Base-by-base conservation (phyloP, 1,140 invertebrate species). In the Pomacea maculata region DNA sequence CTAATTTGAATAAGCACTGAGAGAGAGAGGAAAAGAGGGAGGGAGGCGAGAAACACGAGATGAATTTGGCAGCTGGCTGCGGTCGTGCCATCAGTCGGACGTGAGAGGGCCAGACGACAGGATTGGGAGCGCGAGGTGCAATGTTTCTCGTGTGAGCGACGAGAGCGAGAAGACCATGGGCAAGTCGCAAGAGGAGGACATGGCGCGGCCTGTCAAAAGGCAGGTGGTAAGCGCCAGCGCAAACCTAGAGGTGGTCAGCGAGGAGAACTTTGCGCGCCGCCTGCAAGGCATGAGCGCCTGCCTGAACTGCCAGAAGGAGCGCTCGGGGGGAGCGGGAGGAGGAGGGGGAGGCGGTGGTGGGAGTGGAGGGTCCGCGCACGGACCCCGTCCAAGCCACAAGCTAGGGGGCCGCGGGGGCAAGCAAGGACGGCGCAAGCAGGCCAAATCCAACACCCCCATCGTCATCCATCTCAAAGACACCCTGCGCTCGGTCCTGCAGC, bases 401-500 rank as follows among this genome's bases (percentile, higher is more conserved):
- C 9, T n/a, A 34, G 19, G 67, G 77, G 82, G 83, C 65, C 81
- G 87, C 55, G 85, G 86, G 74, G 75, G 67, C 55, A 85, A 84
- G 67, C 76, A 78, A 67, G 80, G 79, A 64, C 84, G 80, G 21
- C 82, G 83, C 29, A 87, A 87, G 63, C 86, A 83, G 52, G 83
- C 80, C 14, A 88, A 88, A 76, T 80, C 89, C 54, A 89, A 89
- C 71, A 86, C 86, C 12, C 89, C 90, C 11, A 89, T 91, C 54
- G 87, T 91, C 21, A 89, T 91, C 45, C 86, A 86, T 34, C 83
- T 91, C 55, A 88, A 87, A 71, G 90, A 91, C 75, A 88, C 87
- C 9, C 73, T 90, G 57, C 86, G 87, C 70, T 84, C 86, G 71
- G 86, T 86, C 57, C 76, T 86, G 29, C 84, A 84, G 67, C 84